phyloP scores from a whole-genome alignment of 2,113 vertebrate species.

The Glareola pratincola region DNA sequence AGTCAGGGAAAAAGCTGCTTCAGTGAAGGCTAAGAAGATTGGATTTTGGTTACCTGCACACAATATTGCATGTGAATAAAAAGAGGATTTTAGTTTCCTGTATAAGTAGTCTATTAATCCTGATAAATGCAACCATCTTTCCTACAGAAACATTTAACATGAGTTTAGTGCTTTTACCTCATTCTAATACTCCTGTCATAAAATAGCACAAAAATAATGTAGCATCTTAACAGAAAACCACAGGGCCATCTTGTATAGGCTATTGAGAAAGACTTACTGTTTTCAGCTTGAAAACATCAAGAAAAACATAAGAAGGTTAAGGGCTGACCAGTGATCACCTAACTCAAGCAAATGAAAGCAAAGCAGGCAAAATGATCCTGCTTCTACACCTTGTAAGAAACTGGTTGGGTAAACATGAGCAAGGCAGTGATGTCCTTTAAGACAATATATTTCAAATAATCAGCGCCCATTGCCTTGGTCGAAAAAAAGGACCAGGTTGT shows the following conservation, averaged over 20 bases:
- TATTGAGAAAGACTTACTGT: neutral
- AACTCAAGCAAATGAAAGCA: neutral
- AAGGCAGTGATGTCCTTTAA: neutral
- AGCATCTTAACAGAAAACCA: constrained; percentile 21
- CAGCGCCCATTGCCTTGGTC: neutral
- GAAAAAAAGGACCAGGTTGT: neutral
- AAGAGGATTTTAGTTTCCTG: constrained; percentile 38
- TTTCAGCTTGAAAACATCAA: constrained; percentile 1
- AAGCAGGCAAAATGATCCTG: neutral
- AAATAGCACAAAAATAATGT: constrained; percentile 28
- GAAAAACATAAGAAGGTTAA: neutral
- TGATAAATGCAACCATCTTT: constrained; percentile 51
- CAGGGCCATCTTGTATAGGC: neutral
- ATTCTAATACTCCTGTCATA: constrained; percentile 12
- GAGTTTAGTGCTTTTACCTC: constrained; percentile 41
- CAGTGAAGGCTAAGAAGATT: constrained; percentile 52
- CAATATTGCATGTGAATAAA: constrained; percentile 47
- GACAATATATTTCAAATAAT: neutral
- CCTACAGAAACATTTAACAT: constrained; percentile 50
- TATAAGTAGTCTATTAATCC: constrained; percentile 63
- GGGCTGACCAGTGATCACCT: neutral
- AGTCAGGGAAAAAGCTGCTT: constrained; percentile 64
- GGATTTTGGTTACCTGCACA: constrained; percentile 58
- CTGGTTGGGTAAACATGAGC: neutral
- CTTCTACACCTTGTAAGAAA: neutral